Evolutionary conservation across 1,140 invertebrate genomes (phyloP).

Genomic region (Idris sp.): DNA sequence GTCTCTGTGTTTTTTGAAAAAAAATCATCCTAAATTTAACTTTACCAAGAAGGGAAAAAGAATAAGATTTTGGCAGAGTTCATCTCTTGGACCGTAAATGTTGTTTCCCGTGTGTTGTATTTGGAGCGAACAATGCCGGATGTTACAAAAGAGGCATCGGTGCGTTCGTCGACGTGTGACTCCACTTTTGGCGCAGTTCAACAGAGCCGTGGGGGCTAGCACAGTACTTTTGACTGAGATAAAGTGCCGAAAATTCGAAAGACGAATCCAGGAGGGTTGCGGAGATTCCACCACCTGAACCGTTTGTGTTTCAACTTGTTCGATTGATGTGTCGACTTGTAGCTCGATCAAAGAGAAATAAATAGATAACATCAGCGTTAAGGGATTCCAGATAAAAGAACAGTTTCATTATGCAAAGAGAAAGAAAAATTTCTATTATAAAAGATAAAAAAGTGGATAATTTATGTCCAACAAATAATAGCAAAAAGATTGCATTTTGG

Average conservation of each 20-base stretch:
- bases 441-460: too few relatives aligned
- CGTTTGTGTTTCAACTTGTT: constrained; percentile 49
- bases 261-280: constrained; percentile 7
- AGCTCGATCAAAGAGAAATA: constrained; percentile 58
- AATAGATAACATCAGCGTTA: too few relatives aligned
- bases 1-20: constrained; percentile 4
- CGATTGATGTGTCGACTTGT: constrained; percentile 68
- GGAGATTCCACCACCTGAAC: constrained; percentile 32
- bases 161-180: constrained; percentile 45
- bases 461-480: constrained; percentile 1
- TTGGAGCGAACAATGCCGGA: constrained; percentile 44
- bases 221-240: constrained; percentile 52
- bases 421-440: too few relatives aligned
- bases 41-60: constrained; percentile 14
- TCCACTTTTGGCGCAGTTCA: constrained; percentile 48
- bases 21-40: not conserved
- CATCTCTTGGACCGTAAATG: constrained; percentile 34
- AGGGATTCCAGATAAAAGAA: too few relatives aligned
- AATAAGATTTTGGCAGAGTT: constrained; percentile 37
- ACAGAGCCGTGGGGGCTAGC: constrained; percentile 1
- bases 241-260: constrained; percentile 41
- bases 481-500: constrained; percentile 21
- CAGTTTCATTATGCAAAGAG: too few relatives aligned
- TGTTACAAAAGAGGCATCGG: constrained; percentile 25
- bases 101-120: constrained; percentile 43